A percentile compares a stretch with the other conserved stretches of the same genome.
phyloP scores from a whole-genome alignment of 2,888 invertebrate species.

The Phortica okadai region DNA sequence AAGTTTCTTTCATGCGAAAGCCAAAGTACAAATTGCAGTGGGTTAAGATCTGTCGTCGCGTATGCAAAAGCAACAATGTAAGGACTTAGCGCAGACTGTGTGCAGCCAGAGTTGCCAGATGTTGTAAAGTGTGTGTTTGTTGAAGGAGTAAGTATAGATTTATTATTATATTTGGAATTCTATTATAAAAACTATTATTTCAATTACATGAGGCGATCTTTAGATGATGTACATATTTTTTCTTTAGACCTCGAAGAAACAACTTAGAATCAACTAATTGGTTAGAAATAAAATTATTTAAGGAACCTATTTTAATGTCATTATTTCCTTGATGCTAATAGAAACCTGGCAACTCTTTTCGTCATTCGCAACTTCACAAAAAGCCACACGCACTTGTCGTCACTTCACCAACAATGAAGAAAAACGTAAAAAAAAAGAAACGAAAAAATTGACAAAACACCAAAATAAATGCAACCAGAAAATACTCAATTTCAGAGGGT shows the following conservation, averaged over 20 bases:
- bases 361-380: background rate
- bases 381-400: constrained; percentile 12
- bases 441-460: constrained; percentile 35
- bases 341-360: background rate
- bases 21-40: constrained; percentile 65
- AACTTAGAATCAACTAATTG: too few species aligned
- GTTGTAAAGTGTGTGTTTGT: too few species aligned
- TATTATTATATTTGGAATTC: too few species aligned
- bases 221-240: too few species aligned
- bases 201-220: too few species aligned
- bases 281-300: too few species aligned
- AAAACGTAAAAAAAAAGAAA: constrained; percentile 23
- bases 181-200: too few species aligned
- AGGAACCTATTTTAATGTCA: too few species aligned
- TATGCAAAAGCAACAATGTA: background rate
- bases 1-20: constrained; percentile 39
- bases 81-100: background rate
- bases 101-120: background rate
- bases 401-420: background rate
- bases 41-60: background rate
- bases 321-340: background rate
- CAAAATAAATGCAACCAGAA: constrained; percentile 59
- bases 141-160: too few species aligned
- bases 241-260: too few species aligned
- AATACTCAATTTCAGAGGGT: constrained; percentile 71